Evolutionary conservation across 2,888 invertebrate species (phyloP).

Genomic region (Lordiphosa fenestrarum): DNA sequence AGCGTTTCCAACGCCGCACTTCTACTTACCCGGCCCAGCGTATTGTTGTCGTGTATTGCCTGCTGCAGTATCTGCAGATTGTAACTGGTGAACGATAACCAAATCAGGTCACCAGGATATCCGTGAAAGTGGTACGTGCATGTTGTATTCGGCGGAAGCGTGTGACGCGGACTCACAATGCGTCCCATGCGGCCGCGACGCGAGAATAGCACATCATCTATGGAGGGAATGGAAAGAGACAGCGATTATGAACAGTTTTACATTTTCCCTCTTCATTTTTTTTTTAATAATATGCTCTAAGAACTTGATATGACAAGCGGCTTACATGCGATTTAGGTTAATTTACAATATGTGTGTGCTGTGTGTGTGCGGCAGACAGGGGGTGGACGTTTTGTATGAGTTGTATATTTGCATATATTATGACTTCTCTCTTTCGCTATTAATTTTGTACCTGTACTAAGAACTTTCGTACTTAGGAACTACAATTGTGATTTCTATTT

Average conservation of each 20-base stretch:
- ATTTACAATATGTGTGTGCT: constrained; percentile 49
- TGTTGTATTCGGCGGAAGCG: constrained; percentile 91
- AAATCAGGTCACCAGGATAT: constrained; percentile 88
- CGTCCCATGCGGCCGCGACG: constrained; percentile 86
- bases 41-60: constrained; percentile 83
- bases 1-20: constrained; percentile 18
- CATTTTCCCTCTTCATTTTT: constrained; percentile 8
- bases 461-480: too few relatives aligned
- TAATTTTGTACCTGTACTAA: too few relatives aligned
- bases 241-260: constrained; percentile 22
- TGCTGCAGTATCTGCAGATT: constrained; percentile 88
- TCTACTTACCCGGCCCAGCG: constrained; percentile 80
- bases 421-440: too few relatives aligned
- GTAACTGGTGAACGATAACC: constrained; percentile 93
- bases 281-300: constrained; percentile 66
- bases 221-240: constrained; percentile 15
- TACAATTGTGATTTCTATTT: too few relatives aligned
- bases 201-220: constrained; percentile 81
- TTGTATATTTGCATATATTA: too few relatives aligned
- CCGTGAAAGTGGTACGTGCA: constrained; percentile 93
- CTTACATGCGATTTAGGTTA: constrained; percentile 71
- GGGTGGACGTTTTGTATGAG: constrained; percentile 12
- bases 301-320: constrained; percentile 67
- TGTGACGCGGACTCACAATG: constrained; percentile 90
- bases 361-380: constrained; percentile 13